Conservation (phyloP, 2,113 vertebrate species). For the Chelonoidis abingdonii region DNA sequence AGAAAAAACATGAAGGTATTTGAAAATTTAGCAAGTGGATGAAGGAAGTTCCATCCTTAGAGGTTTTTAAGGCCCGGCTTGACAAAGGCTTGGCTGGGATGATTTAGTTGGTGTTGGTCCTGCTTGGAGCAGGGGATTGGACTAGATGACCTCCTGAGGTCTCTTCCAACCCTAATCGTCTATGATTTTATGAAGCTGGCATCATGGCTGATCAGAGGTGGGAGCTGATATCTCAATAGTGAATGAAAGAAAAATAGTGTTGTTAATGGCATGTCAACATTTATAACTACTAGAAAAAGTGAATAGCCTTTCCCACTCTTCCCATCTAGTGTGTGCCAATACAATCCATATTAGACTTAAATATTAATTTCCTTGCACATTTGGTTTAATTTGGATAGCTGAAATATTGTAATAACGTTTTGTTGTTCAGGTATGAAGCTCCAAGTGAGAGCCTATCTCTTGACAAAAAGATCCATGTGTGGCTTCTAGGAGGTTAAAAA, state of each 20-base stretch:
- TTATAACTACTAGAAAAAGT: background rate
- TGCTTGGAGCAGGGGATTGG: too few species aligned
- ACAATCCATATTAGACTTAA: background rate
- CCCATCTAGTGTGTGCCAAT: background rate
- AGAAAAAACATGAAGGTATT: background rate
- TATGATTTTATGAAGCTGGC: too few species aligned
- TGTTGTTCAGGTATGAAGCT: background rate
- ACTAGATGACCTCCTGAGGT: too few species aligned
- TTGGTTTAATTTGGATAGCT: slow-evolving; percentile 7
- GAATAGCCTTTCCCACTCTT: background rate
- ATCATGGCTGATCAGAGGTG: background rate
- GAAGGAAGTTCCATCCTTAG: background rate
- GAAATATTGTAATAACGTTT: slow-evolving; percentile 6
- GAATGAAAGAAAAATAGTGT: background rate
- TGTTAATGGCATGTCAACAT: background rate
- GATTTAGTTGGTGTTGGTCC: too few species aligned
- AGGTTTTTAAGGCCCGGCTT: too few species aligned
- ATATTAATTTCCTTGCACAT: background rate
- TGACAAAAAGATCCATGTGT: background rate
- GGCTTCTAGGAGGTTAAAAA: background rate
- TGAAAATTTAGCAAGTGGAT: background rate
- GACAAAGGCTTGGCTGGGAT: too few species aligned
- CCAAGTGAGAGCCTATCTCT: background rate
- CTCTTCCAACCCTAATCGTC: too few species aligned
- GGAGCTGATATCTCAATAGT: background rate